Evolutionary conservation across 1,140 invertebrate species (phyloP), one percentile per base, ranked within the genome.

Genomic region (Holcopasites calliopsidis): DNA sequence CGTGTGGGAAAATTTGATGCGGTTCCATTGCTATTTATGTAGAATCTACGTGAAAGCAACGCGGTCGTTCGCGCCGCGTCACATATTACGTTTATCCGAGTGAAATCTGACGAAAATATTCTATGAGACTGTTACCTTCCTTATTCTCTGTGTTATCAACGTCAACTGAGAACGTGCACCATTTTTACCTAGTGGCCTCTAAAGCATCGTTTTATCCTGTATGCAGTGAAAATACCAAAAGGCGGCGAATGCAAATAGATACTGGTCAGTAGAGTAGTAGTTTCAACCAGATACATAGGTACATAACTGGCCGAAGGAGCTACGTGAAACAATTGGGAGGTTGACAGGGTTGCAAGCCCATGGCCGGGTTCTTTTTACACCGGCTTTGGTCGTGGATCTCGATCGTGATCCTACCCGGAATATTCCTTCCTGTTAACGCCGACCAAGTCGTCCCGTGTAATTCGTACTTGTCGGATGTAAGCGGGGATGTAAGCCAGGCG

Each of bases 301-400:
- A 23, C 11, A 13, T 40, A 21, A 10, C 16, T 7, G 50, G 16
- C 2, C 13, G 35, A 54, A n/a, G 11, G n/a, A 21, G 11, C 23
- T 40, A 50, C 23, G 42, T n/a, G n/a, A n/a, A n/a, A n/a, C n/a
- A 11, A 28, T 5, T 23, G 57, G 42, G 40, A 10, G 40, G 26
- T 57, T 31, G 28, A 18, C 11, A 65, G 76, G 52, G 69, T 72
- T 54, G 52, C 11, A 72, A 87, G 90, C 87, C 88, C 87, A 91
- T 91, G 90, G 90, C 89, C 90, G 87, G 89, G 79, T 86, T 87
- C 80, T 89, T 85, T 87, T 87, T 86, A 73, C 85, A 82, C 79
- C 85, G 88, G 86, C 80, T 86, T 81, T 87, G 89, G 88, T 88
- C 88, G 88, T 91, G 88, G 88, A 83, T 91, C 80, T 80, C 88